Percentiles rank a stretch among this genome's conserved stretches.
phyloP scores from a whole-genome alignment of 2,797 vertebrate genomes.

The Xyrichtys novacula region DNA sequence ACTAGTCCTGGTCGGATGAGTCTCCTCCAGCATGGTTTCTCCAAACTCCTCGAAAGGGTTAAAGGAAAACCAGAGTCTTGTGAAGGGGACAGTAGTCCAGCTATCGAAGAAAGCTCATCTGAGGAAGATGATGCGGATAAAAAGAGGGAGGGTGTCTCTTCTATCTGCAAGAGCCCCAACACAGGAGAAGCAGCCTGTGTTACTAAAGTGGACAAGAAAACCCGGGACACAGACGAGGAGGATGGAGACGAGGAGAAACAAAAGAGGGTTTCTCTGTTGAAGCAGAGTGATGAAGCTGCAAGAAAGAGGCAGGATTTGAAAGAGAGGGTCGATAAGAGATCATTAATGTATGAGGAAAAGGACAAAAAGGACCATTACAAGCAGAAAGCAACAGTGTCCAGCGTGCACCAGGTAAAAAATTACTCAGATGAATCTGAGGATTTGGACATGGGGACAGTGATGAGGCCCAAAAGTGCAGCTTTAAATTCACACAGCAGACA shows the following conservation, averaged over 20 bases:
- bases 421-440: slow-evolving; percentile 93
- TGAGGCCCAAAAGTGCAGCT: neutral
- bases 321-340: slow-evolving; percentile 28
- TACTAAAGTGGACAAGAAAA: slow-evolving; percentile 24
- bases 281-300: slow-evolving; percentile 66
- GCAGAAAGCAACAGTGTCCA: slow-evolving; percentile 48
- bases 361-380: slow-evolving; percentile 46
- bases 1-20: slow-evolving; percentile 75
- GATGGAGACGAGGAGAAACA: slow-evolving; percentile 40
- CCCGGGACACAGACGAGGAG: slow-evolving; percentile 38
- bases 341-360: slow-evolving; percentile 4
- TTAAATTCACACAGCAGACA: slow-evolving; percentile 15
- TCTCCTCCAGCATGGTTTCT: slow-evolving; percentile 88
- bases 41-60: slow-evolving; percentile 80
- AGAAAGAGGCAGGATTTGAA: slow-evolving; percentile 62
- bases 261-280: slow-evolving; percentile 58
- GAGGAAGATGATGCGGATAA: slow-evolving; percentile 58
- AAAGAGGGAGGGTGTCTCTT: slow-evolving; percentile 32
- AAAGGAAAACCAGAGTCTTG: slow-evolving; percentile 42
- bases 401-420: slow-evolving; percentile 45
- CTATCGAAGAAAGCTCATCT: slow-evolving; percentile 59
- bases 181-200: neutral
- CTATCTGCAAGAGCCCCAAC: slow-evolving; percentile 22
- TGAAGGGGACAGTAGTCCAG: slow-evolving; percentile 44
- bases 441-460: slow-evolving; percentile 72